Evolutionary conservation across 2,888 invertebrate species (phyloP).

Genomic region (Macrosiphum euphorbiae): DNA sequence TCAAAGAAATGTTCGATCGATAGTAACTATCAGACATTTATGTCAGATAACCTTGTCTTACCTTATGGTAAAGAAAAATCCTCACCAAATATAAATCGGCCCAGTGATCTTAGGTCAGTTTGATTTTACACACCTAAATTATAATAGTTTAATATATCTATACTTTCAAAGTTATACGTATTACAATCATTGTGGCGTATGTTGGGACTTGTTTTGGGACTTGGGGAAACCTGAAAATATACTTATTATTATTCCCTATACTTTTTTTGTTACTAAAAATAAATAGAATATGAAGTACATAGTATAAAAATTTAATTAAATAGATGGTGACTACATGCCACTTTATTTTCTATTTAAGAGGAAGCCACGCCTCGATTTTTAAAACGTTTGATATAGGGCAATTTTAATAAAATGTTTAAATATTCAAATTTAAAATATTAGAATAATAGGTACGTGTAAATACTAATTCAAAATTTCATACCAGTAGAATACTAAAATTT

Average conservation of each 20-base stretch:
- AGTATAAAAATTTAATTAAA: neutral
- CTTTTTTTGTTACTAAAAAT: neutral
- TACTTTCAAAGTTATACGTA: neutral
- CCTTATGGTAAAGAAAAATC: constrained; percentile 60
- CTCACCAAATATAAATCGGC: constrained; percentile 18
- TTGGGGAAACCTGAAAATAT: neutral
- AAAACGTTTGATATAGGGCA: neutral
- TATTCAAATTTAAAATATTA: neutral
- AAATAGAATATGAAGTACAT: neutral
- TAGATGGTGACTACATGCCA: neutral
- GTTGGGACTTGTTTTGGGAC: neutral
- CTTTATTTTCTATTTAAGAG: neutral
- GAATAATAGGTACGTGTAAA: neutral
- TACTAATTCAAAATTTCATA: neutral
- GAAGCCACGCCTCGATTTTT: neutral
- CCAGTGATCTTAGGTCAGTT: constrained; percentile 60
- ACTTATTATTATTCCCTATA: neutral
- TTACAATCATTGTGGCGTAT: neutral
- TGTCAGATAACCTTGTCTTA: constrained; percentile 49
- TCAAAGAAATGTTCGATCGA: constrained; percentile 19
- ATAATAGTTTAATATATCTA: neutral
- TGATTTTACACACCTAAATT: neutral
- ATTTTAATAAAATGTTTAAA: neutral
- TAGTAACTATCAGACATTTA: constrained; percentile 48
- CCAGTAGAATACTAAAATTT: neutral